Evolutionary conservation across 2,888 invertebrate genomes (phyloP).

Genomic region (Ecdyonurus torrentis): DNA sequence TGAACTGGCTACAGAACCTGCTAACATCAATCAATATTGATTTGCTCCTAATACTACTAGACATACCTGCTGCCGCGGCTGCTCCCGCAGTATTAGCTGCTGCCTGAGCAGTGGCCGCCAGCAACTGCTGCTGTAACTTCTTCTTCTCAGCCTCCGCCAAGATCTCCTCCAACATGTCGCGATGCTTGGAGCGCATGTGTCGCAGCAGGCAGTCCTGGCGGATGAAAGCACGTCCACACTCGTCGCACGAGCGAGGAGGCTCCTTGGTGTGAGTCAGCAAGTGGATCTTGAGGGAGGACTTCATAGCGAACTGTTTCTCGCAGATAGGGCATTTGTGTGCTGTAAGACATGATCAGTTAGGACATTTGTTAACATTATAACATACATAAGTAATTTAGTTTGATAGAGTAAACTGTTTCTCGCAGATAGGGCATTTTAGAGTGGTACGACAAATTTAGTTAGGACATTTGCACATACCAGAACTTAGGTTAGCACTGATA

Average conservation of each 20-base stretch:
- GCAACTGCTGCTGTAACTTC: conserved; percentile 27
- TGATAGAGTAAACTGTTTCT: too few species aligned
- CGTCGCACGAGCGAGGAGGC: conserved; percentile 57
- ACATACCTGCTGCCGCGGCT: conserved; percentile 10
- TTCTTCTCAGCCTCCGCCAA: conserved; percentile 41
- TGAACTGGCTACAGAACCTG: too few species aligned
- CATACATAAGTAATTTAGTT: too few species aligned
- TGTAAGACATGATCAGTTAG: conserved; percentile 13
- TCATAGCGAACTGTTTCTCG: conserved; percentile 46
- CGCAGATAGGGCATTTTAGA: too few species aligned
- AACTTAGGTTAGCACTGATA: too few species aligned
- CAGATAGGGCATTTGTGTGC: conserved; percentile 32
- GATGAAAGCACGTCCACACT: conserved; percentile 61
- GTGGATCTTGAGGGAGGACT: conserved; percentile 52
- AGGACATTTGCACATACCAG: too few species aligned
- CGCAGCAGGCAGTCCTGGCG: conserved; percentile 60
- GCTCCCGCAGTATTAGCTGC: conserved; percentile 1
- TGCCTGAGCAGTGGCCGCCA: conserved; percentile 12
- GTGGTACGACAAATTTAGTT: too few species aligned
- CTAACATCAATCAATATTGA: too few species aligned
- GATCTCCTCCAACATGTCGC: conserved; percentile 44
- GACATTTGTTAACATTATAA: too few species aligned
- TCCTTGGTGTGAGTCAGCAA: conserved; percentile 51
- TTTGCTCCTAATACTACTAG: too few species aligned
- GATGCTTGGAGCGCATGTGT: conserved; percentile 56